These are phyloP conservation scores for Anoplolepis gracilipes DNA, from an alignment of 1,140 invertebrate genomes.

Conservation along the genomic window DNA sequence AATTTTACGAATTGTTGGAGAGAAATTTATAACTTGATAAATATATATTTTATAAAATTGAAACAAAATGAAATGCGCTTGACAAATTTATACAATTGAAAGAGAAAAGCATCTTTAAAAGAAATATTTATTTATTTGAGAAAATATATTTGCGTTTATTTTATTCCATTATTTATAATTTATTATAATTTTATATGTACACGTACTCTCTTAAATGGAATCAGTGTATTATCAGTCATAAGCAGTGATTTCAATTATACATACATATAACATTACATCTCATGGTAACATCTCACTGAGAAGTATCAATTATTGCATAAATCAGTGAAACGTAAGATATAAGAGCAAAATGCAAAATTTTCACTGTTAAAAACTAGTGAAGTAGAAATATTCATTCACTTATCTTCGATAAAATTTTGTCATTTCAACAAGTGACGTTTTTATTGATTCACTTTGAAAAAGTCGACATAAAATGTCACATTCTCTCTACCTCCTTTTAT, in stretches of 20 bases:
- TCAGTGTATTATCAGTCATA: too few species aligned
- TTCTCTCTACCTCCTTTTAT: not conserved
- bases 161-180: slow-evolving; percentile 16
- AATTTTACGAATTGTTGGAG: not conserved
- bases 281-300: too few species aligned
- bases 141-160: not conserved
- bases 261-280: too few species aligned
- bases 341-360: too few species aligned
- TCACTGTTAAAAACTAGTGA: too few species aligned
- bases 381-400: too few species aligned
- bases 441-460: not conserved
- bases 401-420: too few species aligned
- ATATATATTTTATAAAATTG: slow-evolving; percentile 2
- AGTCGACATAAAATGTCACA: not conserved
- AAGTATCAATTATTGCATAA: too few species aligned
- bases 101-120: not conserved
- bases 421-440: too few species aligned
- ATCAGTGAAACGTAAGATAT: too few species aligned
- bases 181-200: not conserved
- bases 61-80: not conserved
- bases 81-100: not conserved
- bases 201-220: too few species aligned
- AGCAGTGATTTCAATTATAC: too few species aligned
- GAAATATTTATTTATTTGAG: not conserved
- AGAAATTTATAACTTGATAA: not conserved